Evolutionary conservation across 2,797 vertebrate genomes (phyloP).

Genomic region (Labroides dimidiatus): DNA sequence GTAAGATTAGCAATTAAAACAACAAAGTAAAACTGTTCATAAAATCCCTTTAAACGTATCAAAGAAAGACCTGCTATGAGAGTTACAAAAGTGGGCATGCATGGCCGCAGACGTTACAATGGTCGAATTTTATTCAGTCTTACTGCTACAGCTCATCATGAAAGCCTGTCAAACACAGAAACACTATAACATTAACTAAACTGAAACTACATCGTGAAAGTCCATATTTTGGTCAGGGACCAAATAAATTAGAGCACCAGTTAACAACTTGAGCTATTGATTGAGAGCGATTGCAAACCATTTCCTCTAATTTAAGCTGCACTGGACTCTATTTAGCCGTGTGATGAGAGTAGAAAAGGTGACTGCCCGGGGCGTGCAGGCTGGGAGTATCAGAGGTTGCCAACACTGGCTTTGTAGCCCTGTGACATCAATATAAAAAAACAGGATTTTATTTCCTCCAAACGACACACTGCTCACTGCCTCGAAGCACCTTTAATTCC

Average conservation of each 20-base stretch:
- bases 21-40: neutral
- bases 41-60: neutral
- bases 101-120: neutral
- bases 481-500: constrained; percentile 1
- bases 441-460: neutral
- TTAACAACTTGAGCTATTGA: neutral
- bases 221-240: neutral
- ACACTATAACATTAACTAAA: neutral
- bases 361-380: constrained; percentile 6
- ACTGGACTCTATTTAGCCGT: constrained; percentile 1
- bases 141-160: neutral
- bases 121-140: neutral
- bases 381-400: constrained; percentile 6
- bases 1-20: neutral
- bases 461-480: neutral
- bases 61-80: neutral
- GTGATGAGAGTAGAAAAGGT: constrained; percentile 16
- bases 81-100: neutral
- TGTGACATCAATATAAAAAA: constrained; percentile 1
- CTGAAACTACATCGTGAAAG: neutral
- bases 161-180: neutral
- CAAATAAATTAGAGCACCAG: neutral
- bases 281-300: neutral
- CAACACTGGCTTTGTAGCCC: neutral
- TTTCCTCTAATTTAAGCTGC: constrained; percentile 3